Evolutionary conservation across 2,888 invertebrate species (phyloP), one percentile per base, ranked within the genome.

Genomic region (Odontocerum albicorne): DNA sequence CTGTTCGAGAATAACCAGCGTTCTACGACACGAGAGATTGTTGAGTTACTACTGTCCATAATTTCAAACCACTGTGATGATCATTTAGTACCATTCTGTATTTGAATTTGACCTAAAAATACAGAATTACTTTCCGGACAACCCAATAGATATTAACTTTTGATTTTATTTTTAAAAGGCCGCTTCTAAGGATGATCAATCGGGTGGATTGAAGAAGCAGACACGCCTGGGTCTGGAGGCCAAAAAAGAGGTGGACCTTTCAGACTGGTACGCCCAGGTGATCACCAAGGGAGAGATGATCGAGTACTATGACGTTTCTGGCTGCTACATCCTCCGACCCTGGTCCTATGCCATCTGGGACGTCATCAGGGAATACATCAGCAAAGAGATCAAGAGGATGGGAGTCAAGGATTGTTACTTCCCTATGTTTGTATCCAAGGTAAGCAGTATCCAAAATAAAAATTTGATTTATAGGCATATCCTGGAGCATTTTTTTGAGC

Each of bases 341-440:
- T 98, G 98, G 97, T 89, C 97, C 8, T 99, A 85, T 73, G 84
- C 90, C 53, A 92, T 99, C 65, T 99, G 99, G 99, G 96, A 98
- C 67, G 68, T 73, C 1, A 95, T 99, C 57, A 85, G 87, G 64
- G 82, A 82, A 49, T 97, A 88, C 84, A 88, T 99, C 63, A 93
- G 93, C 68, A 69, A 66, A 1, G 86, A 91, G 72, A 95, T 98
- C 64, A 92, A 92, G 68, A 87, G 88, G 65, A 74, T 96, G 21
- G 99, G 96, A 1, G 96, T 99, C 3, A 88, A 95, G 68, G 97
- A 99, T 70, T 92, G 94, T 64, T 99, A 98, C 70, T 99, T 99
- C 74, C 99, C 99, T 0, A 95, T 99, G 68, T 99, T 99, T 69
- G 99, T 99, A 0, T 96, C 97, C 0, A 83, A 81, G 72, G 77